Conservation (phyloP, 2,888 invertebrate genomes). For the Boloria euphrosyne region DNA sequence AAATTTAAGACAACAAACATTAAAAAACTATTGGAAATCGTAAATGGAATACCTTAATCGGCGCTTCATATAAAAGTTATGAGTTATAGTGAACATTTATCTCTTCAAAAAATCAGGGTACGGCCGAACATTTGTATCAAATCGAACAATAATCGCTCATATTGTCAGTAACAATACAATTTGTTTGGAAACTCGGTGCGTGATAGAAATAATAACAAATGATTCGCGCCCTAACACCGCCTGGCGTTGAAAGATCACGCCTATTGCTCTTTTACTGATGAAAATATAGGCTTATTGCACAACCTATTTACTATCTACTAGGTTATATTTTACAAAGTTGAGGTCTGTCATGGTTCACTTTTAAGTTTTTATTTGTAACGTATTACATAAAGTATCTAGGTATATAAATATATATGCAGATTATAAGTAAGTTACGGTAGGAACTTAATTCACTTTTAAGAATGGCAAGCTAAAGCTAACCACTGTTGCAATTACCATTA, state of each 20-base stretch:
- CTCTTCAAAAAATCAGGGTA: slow-evolving; percentile 18
- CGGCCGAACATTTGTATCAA: slow-evolving; percentile 66
- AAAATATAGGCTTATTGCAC: slow-evolving; percentile 58
- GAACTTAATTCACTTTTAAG: too few relatives aligned
- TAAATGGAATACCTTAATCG: too few relatives aligned
- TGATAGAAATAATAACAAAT: slow-evolving; percentile 82
- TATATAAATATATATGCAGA: too few relatives aligned
- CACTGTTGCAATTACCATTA: too few relatives aligned
- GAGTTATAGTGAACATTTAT: slow-evolving; percentile 24
- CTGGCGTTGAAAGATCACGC: slow-evolving; percentile 82
- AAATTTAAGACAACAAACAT: too few relatives aligned
- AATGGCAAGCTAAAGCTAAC: too few relatives aligned
- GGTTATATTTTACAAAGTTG: slow-evolving; percentile 1
- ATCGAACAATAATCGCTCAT: slow-evolving; percentile 81
- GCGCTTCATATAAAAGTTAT: background rate
- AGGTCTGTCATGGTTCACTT: too few relatives aligned
- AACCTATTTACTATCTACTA: slow-evolving; percentile 28
- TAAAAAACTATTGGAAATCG: too few relatives aligned
- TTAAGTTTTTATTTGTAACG: too few relatives aligned
- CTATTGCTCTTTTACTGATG: slow-evolving; percentile 77
- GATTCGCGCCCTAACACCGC: slow-evolving; percentile 80
- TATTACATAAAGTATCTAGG: too few relatives aligned
- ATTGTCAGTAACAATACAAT: slow-evolving; percentile 82
- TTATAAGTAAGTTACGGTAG: too few relatives aligned
- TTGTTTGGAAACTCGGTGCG: slow-evolving; percentile 79